Evolutionary conservation across 2,888 invertebrate genomes (phyloP).

Genomic region (Nezara viridula): DNA sequence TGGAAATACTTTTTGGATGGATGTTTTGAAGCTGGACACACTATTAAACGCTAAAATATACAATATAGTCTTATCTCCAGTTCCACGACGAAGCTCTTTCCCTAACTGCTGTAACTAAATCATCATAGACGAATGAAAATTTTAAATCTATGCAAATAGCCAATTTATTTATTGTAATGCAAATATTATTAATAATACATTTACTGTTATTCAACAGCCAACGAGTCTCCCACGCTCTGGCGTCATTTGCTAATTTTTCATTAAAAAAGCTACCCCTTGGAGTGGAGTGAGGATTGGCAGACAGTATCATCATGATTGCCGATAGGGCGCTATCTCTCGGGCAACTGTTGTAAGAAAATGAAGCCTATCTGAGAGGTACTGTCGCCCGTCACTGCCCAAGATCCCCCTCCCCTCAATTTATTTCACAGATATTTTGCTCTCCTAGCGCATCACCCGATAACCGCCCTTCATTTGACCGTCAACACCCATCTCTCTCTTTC

Average conservation of each 20-base stretch:
- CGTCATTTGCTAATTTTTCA: background rate
- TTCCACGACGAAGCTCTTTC: no score
- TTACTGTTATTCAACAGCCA: background rate
- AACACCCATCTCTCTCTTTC: background rate
- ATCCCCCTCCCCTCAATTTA: background rate
- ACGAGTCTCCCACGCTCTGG: background rate
- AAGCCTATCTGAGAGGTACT: background rate
- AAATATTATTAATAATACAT: background rate
- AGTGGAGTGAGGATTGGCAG: background rate
- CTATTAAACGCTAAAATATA: no score
- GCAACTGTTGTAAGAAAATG: slow-evolving; percentile 19
- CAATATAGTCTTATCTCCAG: no score
- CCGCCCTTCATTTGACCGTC: slow-evolving; percentile 10
- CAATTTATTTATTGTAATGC: background rate
- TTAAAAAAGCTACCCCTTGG: background rate
- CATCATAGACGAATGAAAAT: no score
- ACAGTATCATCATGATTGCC: background rate
- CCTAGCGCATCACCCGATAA: slow-evolving; percentile 1
- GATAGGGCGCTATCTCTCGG: background rate
- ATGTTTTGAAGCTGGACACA: no score
- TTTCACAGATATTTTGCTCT: slow-evolving; percentile 4
- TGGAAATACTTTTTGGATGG: no score
- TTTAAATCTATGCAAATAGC: no score
- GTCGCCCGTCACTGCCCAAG: background rate
- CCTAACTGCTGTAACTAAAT: no score